A percentile compares a stretch with the other conserved stretches of the same genome.
phyloP scores from a whole-genome alignment of 2,888 invertebrate species.

The Helleia helle region DNA sequence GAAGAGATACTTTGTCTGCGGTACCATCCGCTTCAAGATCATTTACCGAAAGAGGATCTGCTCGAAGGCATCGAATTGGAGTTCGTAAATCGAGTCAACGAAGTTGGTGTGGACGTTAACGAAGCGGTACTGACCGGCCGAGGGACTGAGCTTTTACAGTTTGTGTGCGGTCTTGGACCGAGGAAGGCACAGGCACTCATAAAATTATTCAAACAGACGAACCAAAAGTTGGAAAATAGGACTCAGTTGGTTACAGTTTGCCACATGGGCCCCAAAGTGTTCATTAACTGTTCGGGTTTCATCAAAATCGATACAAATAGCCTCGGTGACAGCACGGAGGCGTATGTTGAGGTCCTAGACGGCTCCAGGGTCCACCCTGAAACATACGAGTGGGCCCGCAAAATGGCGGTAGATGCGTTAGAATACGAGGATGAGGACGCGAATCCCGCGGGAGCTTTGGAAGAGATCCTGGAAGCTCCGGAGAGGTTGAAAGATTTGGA shows the following conservation, averaged over 20 bases:
- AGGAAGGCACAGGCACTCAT: slow-evolving; percentile 92
- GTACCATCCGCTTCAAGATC: slow-evolving; percentile 90
- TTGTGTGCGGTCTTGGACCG: slow-evolving; percentile 97
- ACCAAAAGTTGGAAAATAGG: slow-evolving; percentile 93
- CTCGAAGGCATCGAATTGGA: slow-evolving; percentile 89
- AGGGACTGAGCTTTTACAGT: slow-evolving; percentile 92
- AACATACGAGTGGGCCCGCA: slow-evolving; percentile 99
- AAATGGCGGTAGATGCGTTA: slow-evolving; percentile 99
- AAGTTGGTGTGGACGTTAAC: slow-evolving; percentile 98
- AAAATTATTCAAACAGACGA: slow-evolving; percentile 91
- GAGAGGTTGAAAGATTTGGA: slow-evolving; percentile 96
- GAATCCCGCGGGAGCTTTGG: slow-evolving; percentile 96
- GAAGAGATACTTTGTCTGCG: slow-evolving; percentile 96
- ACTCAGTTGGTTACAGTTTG: slow-evolving; percentile 96
- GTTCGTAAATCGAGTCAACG: slow-evolving; percentile 95
- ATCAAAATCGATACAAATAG: slow-evolving; percentile 98
- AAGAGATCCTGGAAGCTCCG: slow-evolving; percentile 97
- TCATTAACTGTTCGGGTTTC: slow-evolving; percentile 99
- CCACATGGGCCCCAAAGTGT: slow-evolving; percentile 98
- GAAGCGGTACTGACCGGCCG: slow-evolving; percentile 91
- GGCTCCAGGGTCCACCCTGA: slow-evolving; percentile 99
- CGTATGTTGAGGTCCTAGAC: slow-evolving; percentile 96
- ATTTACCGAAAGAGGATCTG: slow-evolving; percentile 88
- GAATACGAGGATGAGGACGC: slow-evolving; percentile 98
- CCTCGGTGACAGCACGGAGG: slow-evolving; percentile 94